Evolutionary conservation across 2,888 invertebrate species (phyloP), one percentile per base, ranked within the genome.

Genomic region (Apodemia zela): DNA sequence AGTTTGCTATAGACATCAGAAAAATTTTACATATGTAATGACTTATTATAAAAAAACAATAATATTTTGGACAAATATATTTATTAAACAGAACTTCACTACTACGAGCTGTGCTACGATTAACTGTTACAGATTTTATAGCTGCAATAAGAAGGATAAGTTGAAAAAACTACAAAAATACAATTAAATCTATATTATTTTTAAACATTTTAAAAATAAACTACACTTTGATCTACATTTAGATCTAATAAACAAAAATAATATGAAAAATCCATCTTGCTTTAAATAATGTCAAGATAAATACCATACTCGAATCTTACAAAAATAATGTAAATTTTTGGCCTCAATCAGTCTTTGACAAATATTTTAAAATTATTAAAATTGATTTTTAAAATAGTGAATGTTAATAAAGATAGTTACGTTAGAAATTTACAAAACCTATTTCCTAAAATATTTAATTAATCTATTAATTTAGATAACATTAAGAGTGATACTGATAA

Each of bases 301-400:
- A n/a, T n/a, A 42, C 3, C 4, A 15, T 54, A 33, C 60, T 29
- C 25, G 15, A 62, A 59, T 54, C 54, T 13, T 54, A 15, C 35
- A 13, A 63, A 51, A 60, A 63, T 45, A 45, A 45, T 45, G 15
- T 45, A 45, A 45, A 45, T 45, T 45, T 45, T 45, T 45, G 42
- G 42, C 42, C 42, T 45, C n/a, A n/a, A 45, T 45, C 42, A 45
- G 42, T 45, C 42, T 45, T 45, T 45, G n/a, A 45, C n/a, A 45
- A 45, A 45, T 45, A 45, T 45, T n/a, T 45, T 45, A 45, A 45
- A 45, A 68, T 62, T 38, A 38, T 38, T 3, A 38, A 38, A 38
- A 38, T 13, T 11, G 38, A 13, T 38, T 38, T 38, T 38, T 2
- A 38, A 11, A 38, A 38, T 38, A 38, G 38, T 38, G 13, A 38